Evolutionary conservation across 1,140 invertebrate species (phyloP).

Genomic region (Maconellicoccus hirsutus): DNA sequence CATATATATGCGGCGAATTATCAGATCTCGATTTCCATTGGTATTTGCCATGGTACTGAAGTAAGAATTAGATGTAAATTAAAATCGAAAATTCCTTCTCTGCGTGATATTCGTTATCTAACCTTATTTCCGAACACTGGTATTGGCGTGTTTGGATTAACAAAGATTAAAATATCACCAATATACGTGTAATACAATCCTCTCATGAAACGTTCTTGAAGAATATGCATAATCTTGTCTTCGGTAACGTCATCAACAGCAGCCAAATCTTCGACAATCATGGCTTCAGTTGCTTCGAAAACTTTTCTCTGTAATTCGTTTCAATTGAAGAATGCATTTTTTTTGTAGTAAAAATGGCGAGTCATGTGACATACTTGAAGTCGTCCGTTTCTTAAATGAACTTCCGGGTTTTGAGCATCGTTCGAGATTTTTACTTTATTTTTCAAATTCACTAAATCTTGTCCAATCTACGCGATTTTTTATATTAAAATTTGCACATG

Average conservation of each 20-base stretch:
- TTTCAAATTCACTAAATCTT: neutral
- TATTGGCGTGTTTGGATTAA: slow-evolving; percentile 69
- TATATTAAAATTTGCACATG: too few species aligned
- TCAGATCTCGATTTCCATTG: slow-evolving; percentile 73
- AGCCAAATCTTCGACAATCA: slow-evolving; percentile 76
- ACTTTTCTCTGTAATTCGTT: slow-evolving; percentile 32
- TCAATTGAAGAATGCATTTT: too few species aligned
- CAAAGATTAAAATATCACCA: slow-evolving; percentile 73
- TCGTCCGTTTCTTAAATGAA: slow-evolving; percentile 11
- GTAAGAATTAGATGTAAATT: slow-evolving; percentile 26
- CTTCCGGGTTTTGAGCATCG: neutral
- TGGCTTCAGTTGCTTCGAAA: slow-evolving; percentile 44
- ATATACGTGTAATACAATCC: slow-evolving; percentile 74
- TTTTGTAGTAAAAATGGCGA: too few species aligned
- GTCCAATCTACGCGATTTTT: neutral
- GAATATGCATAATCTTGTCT: slow-evolving; percentile 59
- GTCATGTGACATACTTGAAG: neutral
- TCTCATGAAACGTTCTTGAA: slow-evolving; percentile 55
- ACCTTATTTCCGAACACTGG: slow-evolving; percentile 56
- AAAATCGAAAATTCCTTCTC: neutral
- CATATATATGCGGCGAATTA: slow-evolving; percentile 80
- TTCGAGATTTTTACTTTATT: neutral
- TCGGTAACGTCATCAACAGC: slow-evolving; percentile 65
- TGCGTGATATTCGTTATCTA: slow-evolving; percentile 30
- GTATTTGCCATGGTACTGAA: slow-evolving; percentile 68